Evolutionary conservation across 2,888 invertebrate species (phyloP).

Genomic region (Mechanitis messenoides): DNA sequence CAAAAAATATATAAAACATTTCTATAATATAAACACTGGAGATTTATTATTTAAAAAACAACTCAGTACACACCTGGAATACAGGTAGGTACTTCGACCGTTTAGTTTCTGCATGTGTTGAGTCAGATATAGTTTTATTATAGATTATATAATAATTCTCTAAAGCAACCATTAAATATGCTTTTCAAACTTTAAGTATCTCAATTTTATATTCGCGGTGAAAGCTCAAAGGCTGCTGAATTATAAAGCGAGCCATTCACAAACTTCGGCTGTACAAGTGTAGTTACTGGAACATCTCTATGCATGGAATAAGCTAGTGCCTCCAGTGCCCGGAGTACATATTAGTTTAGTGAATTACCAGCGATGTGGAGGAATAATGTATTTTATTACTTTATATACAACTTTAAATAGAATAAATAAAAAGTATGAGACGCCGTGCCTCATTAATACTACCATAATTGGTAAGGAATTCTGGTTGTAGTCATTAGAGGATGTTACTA

Average conservation of each 20-base stretch:
- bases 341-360: not conserved
- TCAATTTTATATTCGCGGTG: not conserved
- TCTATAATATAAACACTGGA: no score
- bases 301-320: slow-evolving; percentile 14
- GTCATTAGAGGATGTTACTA: slow-evolving; percentile 2
- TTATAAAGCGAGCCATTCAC: slow-evolving; percentile 2
- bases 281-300: slow-evolving; percentile 6
- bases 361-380: not conserved
- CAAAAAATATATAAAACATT: no score
- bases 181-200: not conserved
- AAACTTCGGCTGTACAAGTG: not conserved
- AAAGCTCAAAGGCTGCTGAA: not conserved
- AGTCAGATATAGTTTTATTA: no score
- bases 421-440: not conserved
- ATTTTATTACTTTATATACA: not conserved
- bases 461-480: not conserved
- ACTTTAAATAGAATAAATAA: slow-evolving; percentile 2
- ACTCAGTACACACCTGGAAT: no score
- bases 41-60: no score
- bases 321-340: not conserved
- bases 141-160: not conserved
- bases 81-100: no score
- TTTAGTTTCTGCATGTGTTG: no score
- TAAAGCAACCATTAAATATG: not conserved
- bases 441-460: slow-evolving; percentile 3